Percentiles rank a stretch among this genome's conserved stretches.
phyloP scores from a whole-genome alignment of 2,113 vertebrate species.

The Cyprinodon brontotheroides region DNA sequence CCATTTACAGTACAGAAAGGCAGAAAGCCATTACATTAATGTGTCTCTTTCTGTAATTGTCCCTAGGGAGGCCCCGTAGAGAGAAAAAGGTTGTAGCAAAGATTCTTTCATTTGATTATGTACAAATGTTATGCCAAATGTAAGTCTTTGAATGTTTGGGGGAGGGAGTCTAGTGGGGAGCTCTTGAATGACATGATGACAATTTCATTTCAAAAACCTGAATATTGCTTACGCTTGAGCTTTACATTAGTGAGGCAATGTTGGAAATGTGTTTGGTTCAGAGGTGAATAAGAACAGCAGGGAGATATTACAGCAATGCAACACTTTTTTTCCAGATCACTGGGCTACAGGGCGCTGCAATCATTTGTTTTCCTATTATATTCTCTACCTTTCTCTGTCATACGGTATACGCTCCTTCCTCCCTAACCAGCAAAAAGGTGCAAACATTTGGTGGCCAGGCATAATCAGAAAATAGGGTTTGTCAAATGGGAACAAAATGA shows the following conservation, averaged over 20 bases:
- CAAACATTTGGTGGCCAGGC: constrained; percentile 46
- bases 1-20: constrained; percentile 29
- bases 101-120: constrained; percentile 3
- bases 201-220: constrained; percentile 52
- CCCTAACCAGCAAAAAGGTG: constrained; percentile 14
- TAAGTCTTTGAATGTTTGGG: not conserved
- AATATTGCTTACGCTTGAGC: constrained; percentile 61
- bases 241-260: constrained; percentile 10
- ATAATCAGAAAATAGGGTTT: constrained; percentile 56
- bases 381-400: constrained; percentile 7
- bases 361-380: constrained; percentile 34
- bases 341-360: constrained; percentile 65
- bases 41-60: constrained; percentile 42
- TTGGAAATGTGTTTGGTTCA: constrained; percentile 23
- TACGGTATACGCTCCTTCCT: constrained; percentile 1
- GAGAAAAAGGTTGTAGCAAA: constrained; percentile 1
- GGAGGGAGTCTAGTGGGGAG: not conserved
- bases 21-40: constrained; percentile 57
- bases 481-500: constrained; percentile 38
- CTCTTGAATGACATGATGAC: constrained; percentile 50
- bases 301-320: constrained; percentile 64
- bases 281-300: constrained; percentile 38
- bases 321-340: constrained; percentile 68
- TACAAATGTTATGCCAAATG: constrained; percentile 25
- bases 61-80: constrained; percentile 14